These are phyloP conservation scores for Saimiri boliviensis DNA, from an alignment of 2,113 vertebrate species.

Conservation along the genomic window DNA sequence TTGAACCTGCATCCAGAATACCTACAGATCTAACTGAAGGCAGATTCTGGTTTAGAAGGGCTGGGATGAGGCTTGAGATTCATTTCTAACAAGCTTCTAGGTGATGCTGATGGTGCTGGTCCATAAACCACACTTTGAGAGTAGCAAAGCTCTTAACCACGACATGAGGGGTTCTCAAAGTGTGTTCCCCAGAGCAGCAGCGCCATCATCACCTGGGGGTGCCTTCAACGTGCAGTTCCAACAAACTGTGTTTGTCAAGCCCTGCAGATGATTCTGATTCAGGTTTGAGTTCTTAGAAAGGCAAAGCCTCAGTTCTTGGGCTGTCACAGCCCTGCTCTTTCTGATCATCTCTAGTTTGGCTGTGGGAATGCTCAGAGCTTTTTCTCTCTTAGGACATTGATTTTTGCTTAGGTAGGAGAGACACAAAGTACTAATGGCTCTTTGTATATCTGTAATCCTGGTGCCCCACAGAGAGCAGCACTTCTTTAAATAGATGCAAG, in stretches of 20 bases:
- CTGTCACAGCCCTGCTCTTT: neutral
- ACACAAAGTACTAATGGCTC: rapidly evolving
- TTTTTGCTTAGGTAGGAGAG: rapidly evolving
- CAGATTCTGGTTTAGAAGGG: neutral
- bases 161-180: neutral
- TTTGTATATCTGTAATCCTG: rapidly evolving
- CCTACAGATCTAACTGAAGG: neutral
- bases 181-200: too few species aligned
- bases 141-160: neutral
- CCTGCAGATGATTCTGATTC: neutral
- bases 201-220: neutral
- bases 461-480: neutral
- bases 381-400: rapidly evolving
- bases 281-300: neutral
- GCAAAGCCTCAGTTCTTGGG: neutral
- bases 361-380: neutral
- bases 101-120: neutral
- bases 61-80: neutral
- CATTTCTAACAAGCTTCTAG: neutral
- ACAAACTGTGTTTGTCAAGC: neutral
- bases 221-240: neutral
- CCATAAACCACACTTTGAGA: neutral
- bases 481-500: neutral
- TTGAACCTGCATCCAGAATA: neutral
- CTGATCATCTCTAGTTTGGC: neutral